These are phyloP conservation scores for Drosophila nebulosa DNA, from an alignment of 1,140 invertebrate species.

Conservation along the genomic window DNA sequence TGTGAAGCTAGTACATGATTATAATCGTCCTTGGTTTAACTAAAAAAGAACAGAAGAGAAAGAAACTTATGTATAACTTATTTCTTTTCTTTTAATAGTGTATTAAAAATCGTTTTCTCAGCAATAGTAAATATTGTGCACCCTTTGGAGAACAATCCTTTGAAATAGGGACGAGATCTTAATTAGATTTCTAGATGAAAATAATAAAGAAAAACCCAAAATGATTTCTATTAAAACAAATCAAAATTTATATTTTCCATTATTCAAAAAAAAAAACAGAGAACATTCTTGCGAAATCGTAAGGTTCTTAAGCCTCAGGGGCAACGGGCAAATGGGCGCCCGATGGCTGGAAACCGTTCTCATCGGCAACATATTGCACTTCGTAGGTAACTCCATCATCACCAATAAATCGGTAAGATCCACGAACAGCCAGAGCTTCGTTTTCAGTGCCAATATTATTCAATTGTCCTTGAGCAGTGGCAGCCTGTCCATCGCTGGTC, in stretches of 20 bases:
- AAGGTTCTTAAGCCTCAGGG: slow-evolving; percentile 35
- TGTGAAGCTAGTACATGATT: too few species aligned
- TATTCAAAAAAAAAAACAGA: background rate
- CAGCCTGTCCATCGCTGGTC: slow-evolving; percentile 84
- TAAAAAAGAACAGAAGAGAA: too few species aligned
- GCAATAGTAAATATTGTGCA: too few species aligned
- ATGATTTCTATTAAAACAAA: background rate
- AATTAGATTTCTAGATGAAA: too few species aligned
- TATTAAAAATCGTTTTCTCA: too few species aligned
- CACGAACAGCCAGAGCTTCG: slow-evolving; percentile 37
- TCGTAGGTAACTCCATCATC: slow-evolving; percentile 42
- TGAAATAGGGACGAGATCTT: too few species aligned
- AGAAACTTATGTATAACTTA: too few species aligned
- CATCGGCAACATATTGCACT: slow-evolving; percentile 57
- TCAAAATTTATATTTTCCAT: background rate
- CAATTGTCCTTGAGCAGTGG: slow-evolving; percentile 52
- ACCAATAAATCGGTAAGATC: slow-evolving; percentile 35
- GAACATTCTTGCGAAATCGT: background rate
- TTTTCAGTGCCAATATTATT: slow-evolving; percentile 9
- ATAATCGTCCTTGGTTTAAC: too few species aligned
- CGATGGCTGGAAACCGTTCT: slow-evolving; percentile 87
- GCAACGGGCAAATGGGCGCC: slow-evolving; percentile 84
- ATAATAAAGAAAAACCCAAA: background rate
- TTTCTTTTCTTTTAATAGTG: too few species aligned
- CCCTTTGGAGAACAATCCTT: too few species aligned